Percentiles rank a stretch among this genome's conserved stretches.
Conservation (phyloP, 2,888 invertebrate genomes). For the Drosophila diplacantha region DNA sequence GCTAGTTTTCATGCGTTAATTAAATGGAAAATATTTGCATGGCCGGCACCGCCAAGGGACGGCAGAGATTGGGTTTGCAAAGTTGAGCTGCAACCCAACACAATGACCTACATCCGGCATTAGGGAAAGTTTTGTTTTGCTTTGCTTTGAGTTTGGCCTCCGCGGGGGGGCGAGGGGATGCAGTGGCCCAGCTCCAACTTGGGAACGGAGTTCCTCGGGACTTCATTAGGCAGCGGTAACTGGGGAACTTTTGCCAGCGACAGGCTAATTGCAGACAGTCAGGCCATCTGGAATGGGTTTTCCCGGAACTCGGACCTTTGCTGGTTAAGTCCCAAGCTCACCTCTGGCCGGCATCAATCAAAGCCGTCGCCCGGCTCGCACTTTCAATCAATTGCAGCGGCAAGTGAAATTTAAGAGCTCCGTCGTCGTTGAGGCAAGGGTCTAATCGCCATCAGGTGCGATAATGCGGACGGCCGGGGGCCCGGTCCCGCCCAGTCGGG, state of each 20-base stretch:
- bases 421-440: constrained; percentile 6
- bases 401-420: constrained; percentile 45
- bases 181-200: constrained; percentile 4
- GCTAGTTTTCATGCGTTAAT: constrained; percentile 65
- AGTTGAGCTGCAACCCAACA: constrained; percentile 53
- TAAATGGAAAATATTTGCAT: constrained; percentile 71
- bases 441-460: constrained; percentile 61
- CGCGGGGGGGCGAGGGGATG: neutral
- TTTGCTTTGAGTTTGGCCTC: constrained; percentile 16
- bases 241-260: constrained; percentile 9
- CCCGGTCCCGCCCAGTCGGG: constrained; percentile 25
- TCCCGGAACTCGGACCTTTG: neutral
- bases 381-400: constrained; percentile 47
- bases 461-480: constrained; percentile 51
- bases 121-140: constrained; percentile 50
- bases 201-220: constrained; percentile 18
- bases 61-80: constrained; percentile 14
- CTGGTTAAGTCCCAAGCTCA: constrained; percentile 1
- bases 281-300: neutral
- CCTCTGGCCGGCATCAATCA: constrained; percentile 45
- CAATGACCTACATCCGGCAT: constrained; percentile 59
- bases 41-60: constrained; percentile 1
- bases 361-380: constrained; percentile 32
- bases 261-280: constrained; percentile 18
- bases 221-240: constrained; percentile 30